Evolutionary conservation across 37 sponge, comb jelly and placozoan species (phyloP).

Genomic region (Cladorhizidae sp.): DNA sequence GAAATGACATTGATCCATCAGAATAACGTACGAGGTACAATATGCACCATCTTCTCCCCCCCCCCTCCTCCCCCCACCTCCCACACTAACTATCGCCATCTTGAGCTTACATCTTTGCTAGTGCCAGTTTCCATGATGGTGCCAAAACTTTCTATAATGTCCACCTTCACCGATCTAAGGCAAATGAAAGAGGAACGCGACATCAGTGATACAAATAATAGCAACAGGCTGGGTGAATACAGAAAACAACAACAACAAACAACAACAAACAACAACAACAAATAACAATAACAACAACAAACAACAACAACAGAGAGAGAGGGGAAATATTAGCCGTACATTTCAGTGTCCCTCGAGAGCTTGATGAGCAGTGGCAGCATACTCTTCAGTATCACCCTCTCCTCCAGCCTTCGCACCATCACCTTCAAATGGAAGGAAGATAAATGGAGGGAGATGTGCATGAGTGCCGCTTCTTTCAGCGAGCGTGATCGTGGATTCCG

Average conservation of each 20-base stretch:
- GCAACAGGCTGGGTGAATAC: neutral
- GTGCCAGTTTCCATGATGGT: constrained; percentile 65
- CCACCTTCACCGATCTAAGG: constrained; percentile 62
- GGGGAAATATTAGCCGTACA: constrained; percentile 29
- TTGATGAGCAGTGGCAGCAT: constrained; percentile 70
- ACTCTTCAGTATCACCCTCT: constrained; percentile 38
- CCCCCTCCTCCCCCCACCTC: too few relatives aligned
- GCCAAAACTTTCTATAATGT: constrained; percentile 70
- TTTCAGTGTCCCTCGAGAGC: constrained; percentile 71
- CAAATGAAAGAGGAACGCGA: neutral
- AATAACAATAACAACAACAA: neutral
- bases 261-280: neutral
- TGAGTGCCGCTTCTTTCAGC: too few relatives aligned
- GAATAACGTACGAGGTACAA: too few relatives aligned
- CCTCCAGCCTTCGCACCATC: constrained; percentile 58
- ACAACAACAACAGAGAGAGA: neutral
- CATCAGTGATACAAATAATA: neutral
- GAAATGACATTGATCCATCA: too few relatives aligned
- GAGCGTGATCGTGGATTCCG: too few relatives aligned
- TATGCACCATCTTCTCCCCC: too few relatives aligned
- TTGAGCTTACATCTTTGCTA: constrained; percentile 59
- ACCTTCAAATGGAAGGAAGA: constrained; percentile 27
- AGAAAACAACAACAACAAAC: neutral
- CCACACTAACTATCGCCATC: too few relatives aligned
- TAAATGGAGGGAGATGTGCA: too few relatives aligned